Base-by-base conservation (phyloP, 2,797 vertebrate genomes). In the Megalops cyprinoides region DNA sequence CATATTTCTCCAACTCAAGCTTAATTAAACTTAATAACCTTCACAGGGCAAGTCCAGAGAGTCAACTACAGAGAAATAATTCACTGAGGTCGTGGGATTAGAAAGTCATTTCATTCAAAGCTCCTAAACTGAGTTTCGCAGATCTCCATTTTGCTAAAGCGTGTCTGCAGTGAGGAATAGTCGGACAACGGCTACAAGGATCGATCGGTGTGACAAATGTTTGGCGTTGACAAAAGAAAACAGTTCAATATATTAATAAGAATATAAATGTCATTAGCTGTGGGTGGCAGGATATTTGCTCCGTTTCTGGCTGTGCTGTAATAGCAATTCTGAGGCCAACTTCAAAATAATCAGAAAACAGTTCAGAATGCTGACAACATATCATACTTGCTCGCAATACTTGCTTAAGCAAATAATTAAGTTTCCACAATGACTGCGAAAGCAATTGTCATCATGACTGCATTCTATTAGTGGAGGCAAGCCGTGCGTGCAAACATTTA, bases 1-100 rank as follows among this genome's bases (percentile, higher is more conserved):
- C n/a, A 37, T 60, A 9, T 53, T 34, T 75, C 69, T 58, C 42
- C 58, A 65, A 49, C 46, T 53, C 39, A 62, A 78, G 44, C 53
- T 82, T 80, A 74, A 84, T 84, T 76, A 71, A 74, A 74, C 28
- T 42, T 69, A 81, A 81, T 39, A 78, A 76, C 73, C 78, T 82
- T 74, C 67, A 46, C 46, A 77, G 37, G 71, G 53, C 48, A 71
- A 4, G 20, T 73, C 53, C 51, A 23, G 51, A 20, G 37, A 12
- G 69, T 23, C 25, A 56, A 55, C 15, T 15, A 25, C 49, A 5
- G 12, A 25, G 69, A 18, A 69, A 44, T 25, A 75, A 69, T 67
- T 77, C 20, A 34, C 34, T 39, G 42, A 51, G 20, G 55, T 81
- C 56, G 51, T n/a, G 5, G 80, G 65, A 71, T 77, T 78, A 82